Evolutionary conservation across 2,113 vertebrate species (phyloP).

Genomic region (Syrrhaptes paradoxus): DNA sequence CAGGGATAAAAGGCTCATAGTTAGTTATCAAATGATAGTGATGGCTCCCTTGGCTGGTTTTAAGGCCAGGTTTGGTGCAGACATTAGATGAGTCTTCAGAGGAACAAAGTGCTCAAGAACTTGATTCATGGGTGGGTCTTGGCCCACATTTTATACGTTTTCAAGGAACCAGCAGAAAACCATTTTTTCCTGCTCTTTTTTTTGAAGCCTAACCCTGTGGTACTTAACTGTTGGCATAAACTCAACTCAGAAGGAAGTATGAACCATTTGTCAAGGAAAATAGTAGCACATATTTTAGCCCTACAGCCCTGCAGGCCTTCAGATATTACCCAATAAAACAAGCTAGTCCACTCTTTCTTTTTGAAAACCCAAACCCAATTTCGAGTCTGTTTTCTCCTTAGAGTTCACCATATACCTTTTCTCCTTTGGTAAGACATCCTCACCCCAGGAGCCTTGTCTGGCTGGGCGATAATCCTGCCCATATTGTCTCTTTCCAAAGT

Average conservation of each 20-base stretch:
- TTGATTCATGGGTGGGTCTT: slow-evolving; percentile 20
- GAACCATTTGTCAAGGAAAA: slow-evolving; percentile 35
- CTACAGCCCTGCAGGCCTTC: not conserved
- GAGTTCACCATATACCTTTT: not conserved
- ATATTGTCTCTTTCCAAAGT: not conserved
- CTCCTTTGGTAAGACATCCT: not conserved
- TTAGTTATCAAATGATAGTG: not conserved
- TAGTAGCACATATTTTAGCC: not conserved
- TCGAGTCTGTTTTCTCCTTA: not conserved
- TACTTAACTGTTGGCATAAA: not conserved
- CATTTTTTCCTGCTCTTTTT: not conserved
- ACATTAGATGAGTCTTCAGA: slow-evolving; percentile 14
- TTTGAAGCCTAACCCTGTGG: slow-evolving; percentile 16
- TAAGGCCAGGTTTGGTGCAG: not conserved
- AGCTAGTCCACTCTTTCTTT: not conserved
- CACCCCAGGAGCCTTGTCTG: not conserved
- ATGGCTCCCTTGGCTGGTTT: not conserved
- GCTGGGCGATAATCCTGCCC: not conserved
- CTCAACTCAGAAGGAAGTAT: slow-evolving; percentile 6
- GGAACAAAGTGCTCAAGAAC: not conserved
- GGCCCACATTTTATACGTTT: slow-evolving; percentile 27
- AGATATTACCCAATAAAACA: slow-evolving; percentile 33
- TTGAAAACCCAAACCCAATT: not conserved
- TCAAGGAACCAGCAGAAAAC: not conserved
- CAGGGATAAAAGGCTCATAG: not conserved